Percentiles rank a stretch among this genome's conserved stretches.
These are phyloP conservation scores for Drosophila suboccidentalis DNA, from an alignment of 2,888 invertebrate genomes.

Conservation along the genomic window DNA sequence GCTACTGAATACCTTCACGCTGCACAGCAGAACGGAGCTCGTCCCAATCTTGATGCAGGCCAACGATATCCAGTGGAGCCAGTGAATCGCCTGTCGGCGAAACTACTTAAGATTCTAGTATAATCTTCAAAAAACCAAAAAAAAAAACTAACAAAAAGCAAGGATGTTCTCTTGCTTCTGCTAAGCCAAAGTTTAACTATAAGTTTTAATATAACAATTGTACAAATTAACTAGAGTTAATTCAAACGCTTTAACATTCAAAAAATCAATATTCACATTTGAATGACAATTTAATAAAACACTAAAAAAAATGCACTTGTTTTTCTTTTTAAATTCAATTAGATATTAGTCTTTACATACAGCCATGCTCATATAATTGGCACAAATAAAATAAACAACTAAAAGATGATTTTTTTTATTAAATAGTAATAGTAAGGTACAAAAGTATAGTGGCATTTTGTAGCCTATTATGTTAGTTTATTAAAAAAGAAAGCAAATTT, in stretches of 20 bases:
- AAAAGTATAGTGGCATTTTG: too few species aligned
- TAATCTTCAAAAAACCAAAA: conserved; percentile 33
- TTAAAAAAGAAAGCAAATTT: too few species aligned
- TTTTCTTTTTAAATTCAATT: neutral
- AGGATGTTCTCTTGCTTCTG: neutral
- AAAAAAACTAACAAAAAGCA: neutral
- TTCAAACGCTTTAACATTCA: conserved; percentile 4
- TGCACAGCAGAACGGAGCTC: neutral
- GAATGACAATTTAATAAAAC: conserved; percentile 6
- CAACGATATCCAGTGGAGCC: conserved; percentile 45
- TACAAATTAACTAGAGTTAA: neutral
- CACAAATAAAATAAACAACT: too few species aligned
- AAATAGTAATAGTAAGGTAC: too few species aligned
- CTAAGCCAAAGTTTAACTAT: neutral
- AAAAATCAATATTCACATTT: neutral
- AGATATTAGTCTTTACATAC: too few species aligned
- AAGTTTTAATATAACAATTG: conserved; percentile 1
- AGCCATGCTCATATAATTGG: too few species aligned
- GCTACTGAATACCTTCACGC: conserved; percentile 12
- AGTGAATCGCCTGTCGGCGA: conserved; percentile 61
- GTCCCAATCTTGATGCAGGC: conserved; percentile 10
- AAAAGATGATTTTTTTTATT: too few species aligned
- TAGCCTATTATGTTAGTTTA: too few species aligned
- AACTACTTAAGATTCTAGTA: conserved; percentile 60
- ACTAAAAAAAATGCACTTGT: neutral